phyloP scores from a whole-genome alignment of 1,140 invertebrate species.

The Nebria ingens region DNA sequence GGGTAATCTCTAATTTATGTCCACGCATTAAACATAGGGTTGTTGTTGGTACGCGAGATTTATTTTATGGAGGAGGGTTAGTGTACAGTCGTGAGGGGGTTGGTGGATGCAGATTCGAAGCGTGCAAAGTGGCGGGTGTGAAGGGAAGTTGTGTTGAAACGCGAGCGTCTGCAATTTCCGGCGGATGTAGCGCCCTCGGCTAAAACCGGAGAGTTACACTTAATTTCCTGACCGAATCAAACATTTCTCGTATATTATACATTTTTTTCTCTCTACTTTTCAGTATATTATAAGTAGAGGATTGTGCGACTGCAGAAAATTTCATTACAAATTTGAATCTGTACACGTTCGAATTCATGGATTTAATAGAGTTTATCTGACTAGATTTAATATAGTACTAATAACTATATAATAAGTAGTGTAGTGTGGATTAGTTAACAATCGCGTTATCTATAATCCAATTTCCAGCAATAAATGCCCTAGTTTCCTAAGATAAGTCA shows the following conservation, averaged over 20 bases:
- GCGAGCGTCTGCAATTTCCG: conserved; percentile 5
- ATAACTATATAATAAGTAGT: no score
- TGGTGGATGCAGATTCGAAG: not conserved
- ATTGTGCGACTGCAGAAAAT: not conserved
- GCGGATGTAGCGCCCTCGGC: conserved; percentile 5
- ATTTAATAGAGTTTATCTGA: no score
- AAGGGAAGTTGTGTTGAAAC: not conserved
- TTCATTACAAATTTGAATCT: not conserved
- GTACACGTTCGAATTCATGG: no score
- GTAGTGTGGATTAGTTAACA: no score
- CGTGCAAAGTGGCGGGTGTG: no score
- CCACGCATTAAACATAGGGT: conserved; percentile 1
- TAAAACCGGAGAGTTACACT: conserved; percentile 9
- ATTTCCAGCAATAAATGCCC: no score
- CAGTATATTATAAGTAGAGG: no score
- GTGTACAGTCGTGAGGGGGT: not conserved
- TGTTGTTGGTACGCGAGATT: not conserved
- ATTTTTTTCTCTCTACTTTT: not conserved
- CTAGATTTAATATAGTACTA: no score
- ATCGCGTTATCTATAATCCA: no score
- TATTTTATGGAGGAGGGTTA: not conserved
- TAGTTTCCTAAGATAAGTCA: no score
- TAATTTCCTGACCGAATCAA: conserved; percentile 9
- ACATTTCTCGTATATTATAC: conserved; percentile 7
- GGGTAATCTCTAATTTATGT: conserved; percentile 8